These are phyloP conservation scores for Pogonomyrmex barbatus DNA, from an alignment of 1,140 invertebrate genomes.

Conservation along the genomic window DNA sequence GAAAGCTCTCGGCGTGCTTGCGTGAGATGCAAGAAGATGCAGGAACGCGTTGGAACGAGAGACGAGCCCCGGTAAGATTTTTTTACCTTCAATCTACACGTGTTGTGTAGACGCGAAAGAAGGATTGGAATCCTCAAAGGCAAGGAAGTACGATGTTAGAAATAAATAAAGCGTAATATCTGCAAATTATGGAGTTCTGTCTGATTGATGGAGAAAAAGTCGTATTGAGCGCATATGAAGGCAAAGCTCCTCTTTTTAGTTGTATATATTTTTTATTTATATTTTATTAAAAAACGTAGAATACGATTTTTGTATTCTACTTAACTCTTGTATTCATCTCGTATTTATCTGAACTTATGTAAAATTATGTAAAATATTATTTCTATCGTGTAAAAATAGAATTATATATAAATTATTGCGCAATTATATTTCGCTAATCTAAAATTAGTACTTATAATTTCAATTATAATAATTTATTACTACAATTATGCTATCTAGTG, in stretches of 20 bases:
- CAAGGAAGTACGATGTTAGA: background rate
- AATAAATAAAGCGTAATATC: background rate
- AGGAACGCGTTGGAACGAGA: slow-evolving; percentile 27
- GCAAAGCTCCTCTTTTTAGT: background rate
- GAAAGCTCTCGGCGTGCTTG: background rate
- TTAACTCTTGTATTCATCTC: background rate
- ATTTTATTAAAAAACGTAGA: background rate
- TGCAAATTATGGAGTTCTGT: background rate
- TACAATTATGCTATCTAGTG: background rate
- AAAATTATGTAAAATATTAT: background rate
- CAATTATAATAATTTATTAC: slow-evolving; percentile 22
- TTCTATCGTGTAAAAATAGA: background rate
- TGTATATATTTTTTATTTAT: background rate
- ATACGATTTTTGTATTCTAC: background rate
- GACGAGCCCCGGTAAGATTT: background rate
- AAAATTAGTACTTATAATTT: slow-evolving; percentile 10
- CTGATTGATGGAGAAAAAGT: background rate
- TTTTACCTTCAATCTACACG: background rate
- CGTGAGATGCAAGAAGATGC: slow-evolving; percentile 7
- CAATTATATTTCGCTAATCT: slow-evolving; percentile 1
- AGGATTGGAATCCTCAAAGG: background rate
- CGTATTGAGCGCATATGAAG: background rate
- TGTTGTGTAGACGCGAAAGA: background rate
- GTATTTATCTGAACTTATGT: background rate
- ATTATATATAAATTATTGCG: background rate